Percentiles rank a stretch among this genome's conserved stretches.
Conservation (phyloP, 2,888 invertebrate genomes). For the Pristionchus entomophagus region DNA sequence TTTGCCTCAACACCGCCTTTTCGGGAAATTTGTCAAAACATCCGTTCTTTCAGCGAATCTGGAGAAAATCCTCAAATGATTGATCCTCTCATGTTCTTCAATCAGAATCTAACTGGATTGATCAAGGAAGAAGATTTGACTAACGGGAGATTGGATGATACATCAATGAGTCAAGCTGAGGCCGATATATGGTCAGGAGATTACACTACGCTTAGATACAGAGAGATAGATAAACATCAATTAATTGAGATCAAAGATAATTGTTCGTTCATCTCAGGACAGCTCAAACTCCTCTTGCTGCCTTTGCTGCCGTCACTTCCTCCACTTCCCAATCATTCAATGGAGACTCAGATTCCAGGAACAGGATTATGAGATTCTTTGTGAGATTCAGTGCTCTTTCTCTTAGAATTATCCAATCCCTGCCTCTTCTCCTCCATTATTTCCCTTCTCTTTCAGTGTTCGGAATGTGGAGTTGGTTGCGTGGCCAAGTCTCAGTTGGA, state of each 20-base stretch:
- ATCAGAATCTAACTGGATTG: neutral
- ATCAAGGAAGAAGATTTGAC: constrained; percentile 2
- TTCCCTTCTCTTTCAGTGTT: constrained; percentile 29
- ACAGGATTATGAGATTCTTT: neutral
- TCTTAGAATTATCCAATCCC: neutral
- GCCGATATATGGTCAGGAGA: constrained; percentile 24
- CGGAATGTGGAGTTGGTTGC: constrained; percentile 17
- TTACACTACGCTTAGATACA: too few species aligned
- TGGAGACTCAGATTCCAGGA: neutral
- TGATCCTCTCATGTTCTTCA: neutral
- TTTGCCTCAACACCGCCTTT: neutral
- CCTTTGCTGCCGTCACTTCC: constrained; percentile 4
- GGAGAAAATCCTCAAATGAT: neutral
- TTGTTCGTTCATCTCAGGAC: neutral
- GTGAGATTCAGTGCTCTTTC: neutral
- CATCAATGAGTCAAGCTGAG: neutral
- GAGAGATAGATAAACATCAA: too few species aligned
- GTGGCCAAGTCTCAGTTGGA: constrained; percentile 31
- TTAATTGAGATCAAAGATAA: too few species aligned
- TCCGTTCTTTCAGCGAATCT: neutral
- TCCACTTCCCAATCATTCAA: neutral
- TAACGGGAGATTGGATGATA: neutral
- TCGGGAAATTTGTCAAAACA: neutral
- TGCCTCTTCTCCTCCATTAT: neutral
- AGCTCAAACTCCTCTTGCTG: neutral